Base-by-base conservation (phyloP, 2,113 vertebrate species). In the Mystacornis crossleyi region DNA sequence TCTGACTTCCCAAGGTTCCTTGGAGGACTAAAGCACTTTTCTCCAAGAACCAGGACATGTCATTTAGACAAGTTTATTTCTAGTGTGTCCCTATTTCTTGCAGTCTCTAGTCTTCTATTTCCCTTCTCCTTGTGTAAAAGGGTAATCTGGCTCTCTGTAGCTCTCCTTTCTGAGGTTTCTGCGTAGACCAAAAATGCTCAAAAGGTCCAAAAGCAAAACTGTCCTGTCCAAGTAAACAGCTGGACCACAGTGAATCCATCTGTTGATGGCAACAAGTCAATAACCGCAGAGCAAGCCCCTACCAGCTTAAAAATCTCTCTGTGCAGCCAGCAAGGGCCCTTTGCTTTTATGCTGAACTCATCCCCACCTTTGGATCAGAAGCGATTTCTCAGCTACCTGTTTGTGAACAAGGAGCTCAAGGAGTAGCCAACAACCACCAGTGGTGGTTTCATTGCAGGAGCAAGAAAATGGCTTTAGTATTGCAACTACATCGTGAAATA, bases 241-340 rank as follows among this genome's bases (percentile, higher is more conserved):
- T 93, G 93, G 86, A 84, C 61, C 65, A 80, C 23, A 65, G 57
- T 47, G 81, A 83, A 78, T 90, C 75, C 86, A 81, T 91, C 91
- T 86, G 72, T 45, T 89, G 69, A 11, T 65, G 73, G 61, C 84
- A 85, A 50, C 58, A 79, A 25, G 78, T 95, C 73, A 79, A 87
- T 65, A 91, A 95, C 40, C 55, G 67, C 40, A 29, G 66, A 87
- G 57, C 31, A 57, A 72, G 64, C 36, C 60, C 45, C 62, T 50
- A 17, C 34, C 25, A 50, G 67, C 24, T 33, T 31, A 58, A 77
- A 91, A 90, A 61, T 13, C 61, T 90, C 42, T 64, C 53, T 51
- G n/a, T 25, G 42, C 81, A 90, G 42, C 20, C 81, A 87, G 66
- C 12, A 23, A 75, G 70, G 29, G 91, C 53, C 21, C 31, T 75